Evolutionary conservation across 2,888 invertebrate species (phyloP), one percentile per base, ranked within the genome.

Genomic region (Leptogaster cylindrica): DNA sequence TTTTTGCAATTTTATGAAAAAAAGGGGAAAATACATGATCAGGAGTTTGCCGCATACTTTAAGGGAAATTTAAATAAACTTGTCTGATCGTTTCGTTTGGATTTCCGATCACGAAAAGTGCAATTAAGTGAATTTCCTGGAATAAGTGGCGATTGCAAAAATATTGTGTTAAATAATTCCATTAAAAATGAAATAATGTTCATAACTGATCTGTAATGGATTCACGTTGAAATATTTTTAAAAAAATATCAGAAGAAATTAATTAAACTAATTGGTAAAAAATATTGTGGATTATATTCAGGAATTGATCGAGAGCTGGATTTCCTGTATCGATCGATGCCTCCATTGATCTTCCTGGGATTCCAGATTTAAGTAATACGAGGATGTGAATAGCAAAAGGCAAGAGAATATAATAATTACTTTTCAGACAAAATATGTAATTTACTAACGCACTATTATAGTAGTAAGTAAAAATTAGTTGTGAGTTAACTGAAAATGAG

Each of bases 381-480:
- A 58, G 58, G 58, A 58, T 58, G 58, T 58, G 33, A 58, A 58
- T 58, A 58, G 23, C 23, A 58, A n/a, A n/a, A 36, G 58, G 58
- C 23, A 39, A 58, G 52, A 58, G 39, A 20, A n/a, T 23, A 16
- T 51, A n/a, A 27, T 51, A 18, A 36, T 41, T 58, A 7, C 12
- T 58, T 58, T 27, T 58, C 58, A 23, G 58, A 58, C 58, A 58
- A 58, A n/a, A 41, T 58, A 58, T 58, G 58, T 41, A 36, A 14
- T 41, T 23, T 6, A 23, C 58, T 58, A 41, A 7, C 41, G 20
- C 51, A 51, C 27, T 20, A 25, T 25, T 23, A 14, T 36, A 25
- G 41, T 39, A 58, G 39, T 39, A 39, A 58, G 39, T n/a, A 12
- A 58, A n/a, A 58, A 58, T 39, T 58, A 58, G 20, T 58, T 39